Evolutionary conservation across 2,113 vertebrate species (phyloP).

Genomic region (Seriola aureovittata): DNA sequence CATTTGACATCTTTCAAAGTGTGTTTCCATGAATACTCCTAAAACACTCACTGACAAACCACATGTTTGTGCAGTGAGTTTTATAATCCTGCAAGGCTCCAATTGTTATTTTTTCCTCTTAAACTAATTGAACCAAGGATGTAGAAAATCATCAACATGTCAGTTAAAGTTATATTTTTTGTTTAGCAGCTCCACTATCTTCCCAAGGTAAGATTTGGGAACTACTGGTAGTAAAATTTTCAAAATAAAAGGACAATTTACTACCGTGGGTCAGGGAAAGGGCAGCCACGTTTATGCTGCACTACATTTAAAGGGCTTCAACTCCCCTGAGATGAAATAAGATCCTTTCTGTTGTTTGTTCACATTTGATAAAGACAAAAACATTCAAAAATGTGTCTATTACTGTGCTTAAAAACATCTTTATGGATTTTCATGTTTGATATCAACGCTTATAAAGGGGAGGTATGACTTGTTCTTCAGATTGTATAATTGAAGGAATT

Average conservation of each 20-base stretch:
- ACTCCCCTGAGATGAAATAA: not conserved
- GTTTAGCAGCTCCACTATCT: not conserved
- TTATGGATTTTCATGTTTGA: not conserved
- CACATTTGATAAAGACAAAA: not conserved
- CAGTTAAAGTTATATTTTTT: not conserved
- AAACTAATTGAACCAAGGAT: not conserved
- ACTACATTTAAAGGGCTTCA: not conserved
- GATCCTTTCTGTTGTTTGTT: not conserved
- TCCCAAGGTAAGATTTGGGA: not conserved
- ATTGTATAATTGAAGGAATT: conserved; percentile 67
- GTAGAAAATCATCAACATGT: not conserved
- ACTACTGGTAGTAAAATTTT: not conserved
- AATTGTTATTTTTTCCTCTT: not conserved
- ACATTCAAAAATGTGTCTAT: not conserved
- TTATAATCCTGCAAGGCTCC: not conserved
- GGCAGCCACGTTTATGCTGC: not conserved
- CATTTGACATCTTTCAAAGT: not conserved
- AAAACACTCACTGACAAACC: not conserved
- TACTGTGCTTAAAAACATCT: not conserved
- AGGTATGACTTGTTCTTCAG: conserved; percentile 51
- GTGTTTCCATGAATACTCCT: not conserved
- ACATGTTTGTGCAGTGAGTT: not conserved
- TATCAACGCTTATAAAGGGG: conserved; percentile 22
- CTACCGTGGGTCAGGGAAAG: conserved; percentile 1
- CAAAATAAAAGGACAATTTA: not conserved